Conservation (phyloP, 2,888 invertebrate genomes). For the Ophion ventricosus region DNA sequence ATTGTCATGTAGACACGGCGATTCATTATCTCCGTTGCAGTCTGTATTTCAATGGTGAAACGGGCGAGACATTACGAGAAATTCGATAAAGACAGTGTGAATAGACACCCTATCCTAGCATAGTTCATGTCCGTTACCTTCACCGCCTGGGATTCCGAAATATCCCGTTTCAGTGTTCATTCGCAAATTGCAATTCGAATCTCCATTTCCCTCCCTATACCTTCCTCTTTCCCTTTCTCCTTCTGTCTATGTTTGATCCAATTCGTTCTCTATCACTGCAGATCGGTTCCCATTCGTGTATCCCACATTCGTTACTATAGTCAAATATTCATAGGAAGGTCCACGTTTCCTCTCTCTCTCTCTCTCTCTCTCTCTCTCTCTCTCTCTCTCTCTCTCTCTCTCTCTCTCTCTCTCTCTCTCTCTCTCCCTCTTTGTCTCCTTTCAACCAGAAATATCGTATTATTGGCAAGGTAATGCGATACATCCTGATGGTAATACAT, state of each 20-base stretch:
- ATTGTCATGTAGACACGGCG: background rate
- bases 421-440: background rate
- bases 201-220: background rate
- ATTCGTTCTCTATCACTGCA: slow-evolving; percentile 22
- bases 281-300: slow-evolving; percentile 68
- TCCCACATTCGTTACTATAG: slow-evolving; percentile 39
- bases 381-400: background rate
- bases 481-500: slow-evolving; percentile 58
- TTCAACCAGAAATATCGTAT: slow-evolving; percentile 63
- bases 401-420: background rate
- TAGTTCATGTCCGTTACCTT: background rate
- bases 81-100: slow-evolving; percentile 36
- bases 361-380: slow-evolving; percentile 3
- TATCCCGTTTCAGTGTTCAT: slow-evolving; percentile 72
- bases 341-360: background rate
- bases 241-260: background rate
- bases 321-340: slow-evolving; percentile 14
- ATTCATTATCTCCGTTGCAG: slow-evolving; percentile 1
- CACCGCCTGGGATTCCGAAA: slow-evolving; percentile 51
- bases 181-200: slow-evolving; percentile 70
- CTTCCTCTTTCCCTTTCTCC: background rate
- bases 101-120: background rate
- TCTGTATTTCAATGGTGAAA: background rate
- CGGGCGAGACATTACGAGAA: background rate
- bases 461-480: slow-evolving; percentile 69